These are phyloP conservation scores for Megaptera novaeangliae DNA, from an alignment of 2,113 vertebrate genomes.

Conservation along the genomic window DNA sequence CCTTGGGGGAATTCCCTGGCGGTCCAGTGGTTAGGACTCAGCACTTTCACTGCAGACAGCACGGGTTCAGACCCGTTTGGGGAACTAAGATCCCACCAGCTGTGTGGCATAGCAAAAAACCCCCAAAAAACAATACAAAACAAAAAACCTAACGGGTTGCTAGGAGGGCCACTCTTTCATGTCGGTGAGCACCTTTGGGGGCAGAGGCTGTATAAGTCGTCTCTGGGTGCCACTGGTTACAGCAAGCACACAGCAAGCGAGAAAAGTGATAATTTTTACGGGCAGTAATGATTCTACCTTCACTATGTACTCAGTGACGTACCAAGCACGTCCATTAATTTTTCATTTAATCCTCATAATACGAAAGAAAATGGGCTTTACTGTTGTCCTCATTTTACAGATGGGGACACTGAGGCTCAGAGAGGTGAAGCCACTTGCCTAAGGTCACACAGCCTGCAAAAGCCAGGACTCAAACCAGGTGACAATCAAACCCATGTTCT, in stretches of 20 bases:
- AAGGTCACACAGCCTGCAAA: neutral
- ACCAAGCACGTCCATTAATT: neutral
- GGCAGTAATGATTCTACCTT: accelerated
- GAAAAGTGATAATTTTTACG: neutral
- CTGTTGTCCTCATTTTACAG: neutral
- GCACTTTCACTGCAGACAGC: neutral
- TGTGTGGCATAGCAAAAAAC: too few relatives aligned
- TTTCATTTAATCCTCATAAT: neutral
- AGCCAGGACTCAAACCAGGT: neutral
- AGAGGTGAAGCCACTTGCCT: neutral
- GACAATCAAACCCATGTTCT: neutral
- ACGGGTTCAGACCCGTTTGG: neutral
- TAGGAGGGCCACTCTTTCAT: neutral
- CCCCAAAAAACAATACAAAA: neutral
- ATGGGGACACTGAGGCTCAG: neutral
- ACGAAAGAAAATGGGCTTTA: neutral
- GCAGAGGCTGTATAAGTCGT: neutral
- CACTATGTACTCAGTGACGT: accelerated
- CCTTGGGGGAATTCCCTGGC: neutral
- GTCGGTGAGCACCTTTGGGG: neutral
- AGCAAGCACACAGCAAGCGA: neutral
- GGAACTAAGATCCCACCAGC: neutral
- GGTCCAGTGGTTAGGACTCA: neutral
- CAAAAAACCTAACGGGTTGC: neutral
- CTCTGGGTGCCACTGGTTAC: neutral